phyloP scores from a whole-genome alignment of 2,888 invertebrate genomes.

The Lepidochrysops patricia region DNA sequence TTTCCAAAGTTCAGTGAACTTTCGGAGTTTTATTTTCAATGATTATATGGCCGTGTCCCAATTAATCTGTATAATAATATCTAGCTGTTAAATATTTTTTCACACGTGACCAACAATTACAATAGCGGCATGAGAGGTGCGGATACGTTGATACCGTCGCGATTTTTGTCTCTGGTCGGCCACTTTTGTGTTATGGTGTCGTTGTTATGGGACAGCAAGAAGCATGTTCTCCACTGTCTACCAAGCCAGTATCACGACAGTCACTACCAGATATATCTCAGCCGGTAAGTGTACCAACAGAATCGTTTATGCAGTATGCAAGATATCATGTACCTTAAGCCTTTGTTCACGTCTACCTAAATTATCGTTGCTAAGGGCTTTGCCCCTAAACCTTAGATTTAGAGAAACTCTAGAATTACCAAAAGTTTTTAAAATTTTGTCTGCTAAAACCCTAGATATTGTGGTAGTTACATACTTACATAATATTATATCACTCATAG shows the following conservation, averaged over 20 bases:
- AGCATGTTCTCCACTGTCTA: slow-evolving; percentile 71
- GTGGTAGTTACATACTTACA: not conserved
- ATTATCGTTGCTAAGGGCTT: not conserved
- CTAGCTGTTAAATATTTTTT: not conserved
- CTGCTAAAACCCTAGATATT: not conserved
- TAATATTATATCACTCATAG: not conserved
- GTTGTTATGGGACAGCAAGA: slow-evolving; percentile 78
- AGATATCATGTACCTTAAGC: too few species aligned
- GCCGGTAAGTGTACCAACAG: slow-evolving; percentile 54
- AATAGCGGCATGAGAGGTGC: slow-evolving; percentile 58
- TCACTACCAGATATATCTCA: slow-evolving; percentile 73
- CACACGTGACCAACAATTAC: not conserved
- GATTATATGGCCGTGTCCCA: not conserved
- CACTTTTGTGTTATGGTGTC: slow-evolving; percentile 80
- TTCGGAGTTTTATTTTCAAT: not conserved
- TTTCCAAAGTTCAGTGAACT: not conserved
- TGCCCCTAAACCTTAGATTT: not conserved
- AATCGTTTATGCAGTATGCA: too few species aligned
- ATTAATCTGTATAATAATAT: not conserved
- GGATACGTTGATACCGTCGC: slow-evolving; percentile 75
- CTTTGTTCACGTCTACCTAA: not conserved
- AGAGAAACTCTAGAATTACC: not conserved
- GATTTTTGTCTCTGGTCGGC: slow-evolving; percentile 80
- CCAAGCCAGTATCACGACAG: slow-evolving; percentile 59
- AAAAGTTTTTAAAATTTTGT: not conserved